Conservation (phyloP, 2,888 invertebrate species). For the Lasioglossum zephyrum region DNA sequence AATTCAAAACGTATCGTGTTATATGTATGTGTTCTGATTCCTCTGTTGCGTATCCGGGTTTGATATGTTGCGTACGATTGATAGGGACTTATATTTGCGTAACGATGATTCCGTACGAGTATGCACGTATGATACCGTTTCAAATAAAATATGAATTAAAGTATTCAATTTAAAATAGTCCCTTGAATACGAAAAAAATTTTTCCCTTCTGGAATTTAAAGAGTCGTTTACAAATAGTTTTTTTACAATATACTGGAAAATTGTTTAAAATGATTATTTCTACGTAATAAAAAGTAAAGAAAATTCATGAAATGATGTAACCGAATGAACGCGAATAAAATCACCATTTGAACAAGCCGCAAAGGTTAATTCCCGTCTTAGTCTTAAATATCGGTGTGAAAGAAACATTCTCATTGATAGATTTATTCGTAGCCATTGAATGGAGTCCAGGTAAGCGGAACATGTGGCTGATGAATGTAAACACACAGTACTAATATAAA, state of each 20-base stretch:
- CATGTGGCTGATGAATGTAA: constrained; percentile 12
- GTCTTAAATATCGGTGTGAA: background rate
- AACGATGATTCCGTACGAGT: background rate
- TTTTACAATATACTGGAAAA: background rate
- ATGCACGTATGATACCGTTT: background rate
- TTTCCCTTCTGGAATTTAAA: background rate
- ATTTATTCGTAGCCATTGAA: background rate
- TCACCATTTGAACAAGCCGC: background rate
- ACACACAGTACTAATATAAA: constrained; percentile 3
- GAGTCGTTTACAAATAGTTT: background rate
- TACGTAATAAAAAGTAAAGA: background rate
- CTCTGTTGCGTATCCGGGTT: constrained; percentile 26
- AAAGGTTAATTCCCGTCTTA: background rate
- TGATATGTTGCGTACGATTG: constrained; percentile 2
- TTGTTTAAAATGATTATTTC: background rate
- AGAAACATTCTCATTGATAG: background rate
- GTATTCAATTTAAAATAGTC: background rate
- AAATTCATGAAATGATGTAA: background rate
- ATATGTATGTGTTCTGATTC: background rate
- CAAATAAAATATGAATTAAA: background rate
- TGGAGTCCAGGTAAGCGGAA: background rate
- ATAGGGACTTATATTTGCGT: background rate
- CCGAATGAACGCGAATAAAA: background rate
- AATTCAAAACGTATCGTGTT: constrained; percentile 40
- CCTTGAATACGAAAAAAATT: background rate